Evolutionary conservation across 2,113 vertebrate species (phyloP), one percentile per base, ranked within the genome.

Genomic region (Procavia capensis): DNA sequence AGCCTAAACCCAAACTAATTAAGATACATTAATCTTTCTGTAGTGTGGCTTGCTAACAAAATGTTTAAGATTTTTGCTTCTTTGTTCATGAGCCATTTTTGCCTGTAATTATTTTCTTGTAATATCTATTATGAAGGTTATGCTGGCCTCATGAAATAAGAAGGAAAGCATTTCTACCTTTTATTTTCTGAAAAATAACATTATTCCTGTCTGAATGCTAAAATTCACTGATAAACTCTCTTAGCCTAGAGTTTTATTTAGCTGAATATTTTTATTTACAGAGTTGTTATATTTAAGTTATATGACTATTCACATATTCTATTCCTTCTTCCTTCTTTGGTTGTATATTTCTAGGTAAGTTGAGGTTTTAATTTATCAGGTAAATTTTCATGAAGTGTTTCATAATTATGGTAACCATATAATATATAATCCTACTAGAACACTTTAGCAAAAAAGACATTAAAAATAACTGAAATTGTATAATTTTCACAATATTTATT

Each of bases 401-500:
- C 41, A 41, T 70, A 47, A 50, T 74, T 93, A 63, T 82, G 74
- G 74, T 85, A 29, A 57, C 4, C 1, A 10, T 39, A n/a, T 34
- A 45, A 68, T 94, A 94, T 91, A 87, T 80, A 64, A 64, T 54
- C 50, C 19, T 43, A n/a, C 16, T 61, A 29, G 63, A 59, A 76
- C 5, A 43, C 7, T 74, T 90, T 45, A 75, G 82, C 80, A 11
- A 16, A 22, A 87, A 2, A 6, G 50, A 1, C 11, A 14, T 14
- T 75, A 72, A 0, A 91, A 43, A 80, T 41, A 83, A 61, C 45
- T 84, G 31, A 90, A 72, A 41, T 79, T 34, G 9, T 63, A 0
- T 34, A 16, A 70, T 79, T 84, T 89, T 88, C 80, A 27, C 80
- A 75, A 47, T 89, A 31, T 70, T 95, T 95, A 75, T 79, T 89